phyloP scores from a whole-genome alignment of 2,113 vertebrate genomes.

The Ammodytes dubius region DNA sequence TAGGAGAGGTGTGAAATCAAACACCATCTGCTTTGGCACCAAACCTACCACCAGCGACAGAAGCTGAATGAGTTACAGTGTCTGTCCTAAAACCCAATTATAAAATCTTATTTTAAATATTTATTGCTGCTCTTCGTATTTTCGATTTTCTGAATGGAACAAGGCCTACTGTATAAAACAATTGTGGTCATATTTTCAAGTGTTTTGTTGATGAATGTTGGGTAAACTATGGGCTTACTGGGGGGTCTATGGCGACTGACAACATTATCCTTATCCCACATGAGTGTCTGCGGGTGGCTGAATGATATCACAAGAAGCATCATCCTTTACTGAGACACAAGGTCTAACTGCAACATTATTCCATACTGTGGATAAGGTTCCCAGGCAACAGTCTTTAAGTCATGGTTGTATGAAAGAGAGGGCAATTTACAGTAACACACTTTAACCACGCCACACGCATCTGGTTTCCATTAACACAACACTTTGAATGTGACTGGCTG shows the following conservation, averaged over 20 bases:
- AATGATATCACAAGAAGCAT: conserved; percentile 18
- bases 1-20: conserved; percentile 52
- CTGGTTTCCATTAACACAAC: conserved; percentile 74
- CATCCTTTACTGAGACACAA: conserved; percentile 18
- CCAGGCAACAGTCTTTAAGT: conserved; percentile 42
- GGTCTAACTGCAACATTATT: conserved; percentile 39
- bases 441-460: conserved; percentile 67
- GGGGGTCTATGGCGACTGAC: conserved; percentile 26
- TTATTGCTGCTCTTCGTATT: conserved; percentile 2
- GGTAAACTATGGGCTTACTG: conserved; percentile 27
- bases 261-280: neutral
- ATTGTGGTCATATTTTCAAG: neutral
- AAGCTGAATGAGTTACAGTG: neutral
- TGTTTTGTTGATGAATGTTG: neutral
- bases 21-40: conserved; percentile 30
- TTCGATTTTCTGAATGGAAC: neutral
- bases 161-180: conserved; percentile 18
- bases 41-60: conserved; percentile 1
- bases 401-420: conserved; percentile 29
- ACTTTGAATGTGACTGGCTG: conserved; percentile 70
- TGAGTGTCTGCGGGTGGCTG: conserved; percentile 33
- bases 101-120: neutral
- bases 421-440: conserved; percentile 61
- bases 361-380: conserved; percentile 20
- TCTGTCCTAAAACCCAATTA: neutral